Evolutionary conservation across 2,888 invertebrate species (phyloP), one percentile per base, ranked within the genome.

Genomic region (Charanyca ferruginea): DNA sequence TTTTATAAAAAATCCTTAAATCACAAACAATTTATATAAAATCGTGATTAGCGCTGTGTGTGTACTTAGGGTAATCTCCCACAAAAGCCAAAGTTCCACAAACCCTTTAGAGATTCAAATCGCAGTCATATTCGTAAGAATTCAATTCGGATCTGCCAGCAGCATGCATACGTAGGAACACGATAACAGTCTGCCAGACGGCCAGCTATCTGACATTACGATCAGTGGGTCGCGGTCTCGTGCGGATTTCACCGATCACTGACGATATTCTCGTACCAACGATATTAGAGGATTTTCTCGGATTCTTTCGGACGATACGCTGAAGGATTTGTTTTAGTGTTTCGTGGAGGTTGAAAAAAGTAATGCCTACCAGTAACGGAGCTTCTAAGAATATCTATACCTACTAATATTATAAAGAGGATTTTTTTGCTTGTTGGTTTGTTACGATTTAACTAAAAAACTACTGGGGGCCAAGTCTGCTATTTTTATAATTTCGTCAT

Each of bases 71-170:
- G 5, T 38, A 38, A 45, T 35, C 8, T 6, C 20, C 3, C 7
- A 28, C 25, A 28, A 60, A 47, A 47, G 1, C 0, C 11, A 4
- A 23, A 58, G 6, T 23, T 11, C n/a, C 20, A 42, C 44, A 22
- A 22, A 16, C 38, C 8, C 7, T 18, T 38, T 9, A 13, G 41
- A 71, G 45, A 65, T 72, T 44, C 1, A 32, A 53, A 63, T 63
- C 47, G 2, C 9, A 18, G 13, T 38, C 22, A 45, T 58, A 59
- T 59, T 42, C 38, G 49, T 23, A 61, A 45, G 51, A 75, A 75
- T 76, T 76, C 76, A 62, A 62, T 76, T 66, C 13, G 8, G 35
- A 57, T 57, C 53, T 76, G 74, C 71, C 71, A 63, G 51, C 8
- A 53, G n/a, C 60, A 55, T 32, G 45, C 71, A 71, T 64, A 70